Percentiles rank a stretch among this genome's conserved stretches.
Evolutionary conservation across 2,797 vertebrate species (phyloP).

Genomic region (Myotis vivesi): DNA sequence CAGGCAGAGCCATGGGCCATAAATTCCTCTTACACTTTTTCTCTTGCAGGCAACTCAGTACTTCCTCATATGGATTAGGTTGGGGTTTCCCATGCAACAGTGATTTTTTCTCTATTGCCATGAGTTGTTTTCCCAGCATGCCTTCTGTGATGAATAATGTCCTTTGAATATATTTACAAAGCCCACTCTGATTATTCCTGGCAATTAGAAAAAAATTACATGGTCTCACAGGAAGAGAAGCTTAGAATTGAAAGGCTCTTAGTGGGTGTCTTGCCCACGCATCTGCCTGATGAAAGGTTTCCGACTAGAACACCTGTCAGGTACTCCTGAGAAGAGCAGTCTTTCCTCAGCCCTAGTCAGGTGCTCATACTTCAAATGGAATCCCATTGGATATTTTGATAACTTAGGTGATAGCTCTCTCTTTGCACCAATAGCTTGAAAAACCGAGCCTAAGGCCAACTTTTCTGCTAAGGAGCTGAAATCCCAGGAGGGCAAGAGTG

Average conservation of each 20-base stretch:
- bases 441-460: not conserved
- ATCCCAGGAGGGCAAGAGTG: not conserved
- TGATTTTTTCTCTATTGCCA: slow-evolving; percentile 21
- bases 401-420: not conserved
- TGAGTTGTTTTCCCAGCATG: not conserved
- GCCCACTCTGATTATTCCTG: not conserved
- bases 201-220: slow-evolving; percentile 3
- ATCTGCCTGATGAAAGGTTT: slow-evolving; percentile 32
- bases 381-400: not conserved
- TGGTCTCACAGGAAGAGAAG: not conserved
- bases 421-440: not conserved
- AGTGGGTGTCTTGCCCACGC: not conserved
- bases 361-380: not conserved
- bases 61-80: slow-evolving; percentile 22
- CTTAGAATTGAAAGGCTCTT: not conserved
- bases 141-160: not conserved
- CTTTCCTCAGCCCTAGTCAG: not conserved
- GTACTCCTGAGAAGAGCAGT: not conserved
- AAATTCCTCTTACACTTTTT: slow-evolving; percentile 45
- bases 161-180: slow-evolving; percentile 40
- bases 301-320: not conserved
- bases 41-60: not conserved
- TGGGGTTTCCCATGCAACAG: slow-evolving; percentile 12
- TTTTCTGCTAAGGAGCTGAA: not conserved
- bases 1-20: not conserved